Evolutionary conservation across 2,888 invertebrate species (phyloP), one percentile per base, ranked within the genome.

Genomic region (Philaethria dido): DNA sequence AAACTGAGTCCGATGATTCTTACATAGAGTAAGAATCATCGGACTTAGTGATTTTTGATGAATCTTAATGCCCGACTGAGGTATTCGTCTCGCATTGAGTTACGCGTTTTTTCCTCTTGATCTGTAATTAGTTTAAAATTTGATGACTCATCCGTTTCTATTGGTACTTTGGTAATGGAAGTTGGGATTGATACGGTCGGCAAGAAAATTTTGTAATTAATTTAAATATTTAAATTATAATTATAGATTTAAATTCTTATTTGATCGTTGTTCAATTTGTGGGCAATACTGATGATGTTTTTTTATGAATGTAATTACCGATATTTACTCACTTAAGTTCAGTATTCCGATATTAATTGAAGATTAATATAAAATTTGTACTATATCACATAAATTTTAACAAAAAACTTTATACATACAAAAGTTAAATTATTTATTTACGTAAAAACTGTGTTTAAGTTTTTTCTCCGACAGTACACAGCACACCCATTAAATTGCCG

Each of bases 101-200:
- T 78, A 74, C 77, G 77, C 74, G 75, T 88, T 89, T 89, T 88
- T 88, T 86, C 78, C 80, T 78, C 80, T 79, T 74, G 71, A 72
- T 68, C 75, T 78, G 88, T 92, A 92, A 92, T 92, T 92, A 91
- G 92, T 91, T 92, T 88, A 87, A 85, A 89, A 87, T 87, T 80
- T 88, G 92, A 89, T 91, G 91, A 91, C 80, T 92, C 92, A 92
- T 83, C 78, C 76, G 78, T 81, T 86, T 91, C 92, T 91, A 92
- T 92, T 92, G 87, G 87, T 86, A 85, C 85, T 78, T 77, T 74
- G 72, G 78, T 87, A 85, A 87, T 87, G 80, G 82, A 82, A 77
- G 73, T 73, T 55, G 52, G 68, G 63, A 68, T 73, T 69, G 72
- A 78, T 86, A 87, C 78, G 72, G 81, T 77, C 75, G 67, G 78